Base-by-base conservation (phyloP, 1,140 invertebrate genomes). In the Ctenoplectra terminalis region DNA sequence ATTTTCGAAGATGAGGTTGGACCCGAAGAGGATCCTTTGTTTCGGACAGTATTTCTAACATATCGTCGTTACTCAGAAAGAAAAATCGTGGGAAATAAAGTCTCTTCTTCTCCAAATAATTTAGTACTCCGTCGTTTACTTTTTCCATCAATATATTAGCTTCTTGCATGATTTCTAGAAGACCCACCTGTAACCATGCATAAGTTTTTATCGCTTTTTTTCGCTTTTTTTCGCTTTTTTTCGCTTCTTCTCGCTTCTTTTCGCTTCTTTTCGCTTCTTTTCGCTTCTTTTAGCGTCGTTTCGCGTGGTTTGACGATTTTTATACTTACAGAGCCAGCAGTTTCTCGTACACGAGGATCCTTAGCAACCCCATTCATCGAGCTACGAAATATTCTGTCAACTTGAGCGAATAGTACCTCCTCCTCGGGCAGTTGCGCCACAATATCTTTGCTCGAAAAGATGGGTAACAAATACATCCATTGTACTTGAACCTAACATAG, bases 21-120 rank as follows among this genome's bases (percentile, higher is more conserved):
- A 99, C 98, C 81, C 97, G 95, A 23, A 96, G 90, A 1, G 96
- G 98, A 94, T 99, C 97, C 93, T 98, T 98, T 0, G 97, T 96
- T 95, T 99, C 98, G 1, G 98, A 98, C 58, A 99, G 93, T 89
- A 99, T 99, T 93, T 99, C 98, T 34, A 99, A 94, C 95, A 99
- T 97, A 94, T 99, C 98, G 89, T 99, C 98, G 90, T 99, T 99
- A 11, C 98, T 99, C 52, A 99, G 94, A 90, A 99, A 99, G 94
- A 99, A 99, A 91, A 99, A 98, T 90, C 98, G 95, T 2, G 98
- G 97, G 91, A 99, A 99, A 90, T 95, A 98, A 2, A 99, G 93
- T 75, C 98, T 95, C 92, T 99, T 99, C 90, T 97, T 98, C 92
- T 99, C 98, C 63, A 99, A 94, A 93, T 99, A 99, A 85, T 96